Base-by-base conservation (phyloP, 2,888 invertebrate genomes). In the Chalcis sispes region DNA sequence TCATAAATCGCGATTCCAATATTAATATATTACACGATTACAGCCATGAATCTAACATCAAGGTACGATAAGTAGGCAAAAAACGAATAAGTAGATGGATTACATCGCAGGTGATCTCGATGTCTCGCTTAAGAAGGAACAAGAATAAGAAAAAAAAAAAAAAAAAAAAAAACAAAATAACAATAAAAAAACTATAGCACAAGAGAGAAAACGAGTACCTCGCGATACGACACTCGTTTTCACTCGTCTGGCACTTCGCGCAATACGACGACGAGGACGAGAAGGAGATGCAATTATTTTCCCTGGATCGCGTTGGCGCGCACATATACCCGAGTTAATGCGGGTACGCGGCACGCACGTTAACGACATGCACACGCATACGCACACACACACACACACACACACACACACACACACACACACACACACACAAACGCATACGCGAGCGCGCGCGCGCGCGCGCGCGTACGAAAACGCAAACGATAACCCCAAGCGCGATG, bases 401-500 rank as follows among this genome's bases (percentile, higher is more conserved):
- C n/a, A n/a, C n/a, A n/a, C n/a, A n/a, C n/a, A n/a, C n/a, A n/a
- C n/a, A n/a, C n/a, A n/a, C n/a, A n/a, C n/a, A n/a, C n/a, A n/a
- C n/a, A n/a, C n/a, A n/a, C n/a, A n/a, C n/a, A n/a, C n/a, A n/a
- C n/a, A n/a, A n/a, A n/a, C n/a, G n/a, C n/a, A n/a, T n/a, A n/a
- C n/a, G n/a, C n/a, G n/a, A n/a, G n/a, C n/a, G n/a, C n/a, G n/a
- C n/a, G n/a, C n/a, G n/a, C n/a, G 80, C 69, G 79, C 67, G 79
- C 80, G 80, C 81, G 77, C 82, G 83, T 83, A 85, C 78, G 82
- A 77, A 79, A 80, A 72, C 77, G 78, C 20, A 48, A 36, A 77
- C 80, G 82, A 81, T 83, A 82, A 81, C 81, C 82, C 72, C 79
- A 78, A 36, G 4, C 27, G 32, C 36, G 13, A 18, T 42, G 15